These are phyloP conservation scores for Galago senegalensis DNA, from an alignment of 2,797 vertebrate genomes.

Conservation along the genomic window DNA sequence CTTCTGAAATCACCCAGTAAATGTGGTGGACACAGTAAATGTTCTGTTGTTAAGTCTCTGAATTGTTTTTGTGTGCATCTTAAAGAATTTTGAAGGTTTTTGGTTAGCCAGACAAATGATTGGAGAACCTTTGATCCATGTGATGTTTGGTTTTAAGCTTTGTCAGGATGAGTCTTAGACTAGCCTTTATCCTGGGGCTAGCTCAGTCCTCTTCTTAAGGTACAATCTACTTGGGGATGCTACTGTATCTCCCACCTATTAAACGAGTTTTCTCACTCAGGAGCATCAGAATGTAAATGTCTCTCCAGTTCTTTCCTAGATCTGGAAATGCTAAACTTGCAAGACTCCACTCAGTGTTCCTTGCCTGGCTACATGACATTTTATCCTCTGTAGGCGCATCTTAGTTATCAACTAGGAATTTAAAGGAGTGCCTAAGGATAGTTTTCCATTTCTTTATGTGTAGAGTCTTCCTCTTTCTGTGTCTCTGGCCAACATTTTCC, in stretches of 20 bases:
- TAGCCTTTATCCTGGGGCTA: neutral
- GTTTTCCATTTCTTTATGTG: neutral
- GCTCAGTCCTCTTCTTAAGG: neutral
- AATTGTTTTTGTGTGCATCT: constrained; percentile 34
- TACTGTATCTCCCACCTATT: neutral
- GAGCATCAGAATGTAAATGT: neutral
- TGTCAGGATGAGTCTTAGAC: neutral
- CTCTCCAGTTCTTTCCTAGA: neutral
- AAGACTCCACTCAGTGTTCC: neutral
- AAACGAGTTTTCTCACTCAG: neutral
- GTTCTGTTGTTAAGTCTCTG: neutral
- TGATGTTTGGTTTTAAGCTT: neutral
- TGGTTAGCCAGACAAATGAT: neutral
- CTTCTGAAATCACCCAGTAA: neutral
- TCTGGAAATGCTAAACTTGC: neutral
- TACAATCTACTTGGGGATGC: neutral
- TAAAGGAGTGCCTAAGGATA: neutral
- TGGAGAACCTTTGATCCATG: neutral
- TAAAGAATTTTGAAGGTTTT: neutral
- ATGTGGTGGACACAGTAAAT: neutral
- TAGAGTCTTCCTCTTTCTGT: neutral
- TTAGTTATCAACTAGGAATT: neutral
- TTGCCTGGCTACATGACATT: neutral
- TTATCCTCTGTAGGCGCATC: neutral
- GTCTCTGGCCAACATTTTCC: neutral